Evolutionary conservation across 2,888 invertebrate genomes (phyloP), one percentile per base, ranked within the genome.

Genomic region (Chironomus riparius): DNA sequence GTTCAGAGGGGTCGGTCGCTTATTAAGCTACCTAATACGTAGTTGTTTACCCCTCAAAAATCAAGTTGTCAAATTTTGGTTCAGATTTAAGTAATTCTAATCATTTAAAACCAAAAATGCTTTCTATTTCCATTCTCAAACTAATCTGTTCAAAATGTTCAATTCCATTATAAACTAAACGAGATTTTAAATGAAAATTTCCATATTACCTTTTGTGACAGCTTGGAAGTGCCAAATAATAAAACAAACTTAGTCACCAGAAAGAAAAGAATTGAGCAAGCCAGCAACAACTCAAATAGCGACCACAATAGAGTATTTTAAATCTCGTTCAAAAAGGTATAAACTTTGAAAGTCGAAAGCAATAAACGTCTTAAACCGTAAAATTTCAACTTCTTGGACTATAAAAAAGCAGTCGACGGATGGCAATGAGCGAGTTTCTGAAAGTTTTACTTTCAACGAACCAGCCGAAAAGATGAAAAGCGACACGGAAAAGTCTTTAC

Each of bases 381-480:
- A 56, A 15, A 56, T n/a, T 15, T 18, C 6, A n/a, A 56, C 7
- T 56, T 56, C 15, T 38, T 56, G 56, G 56, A 10, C 7, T 6
- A 56, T 56, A 56, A n/a, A 15, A 15, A 15, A 18, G 18, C 18
- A 18, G 15, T 18, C n/a, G 18, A 2, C 18, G 7, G 15, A 15
- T 18, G 15, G 56, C 18, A 56, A 56, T 50, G 50, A 50, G 15
- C 5, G 15, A 50, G 15, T 18, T 56, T 56, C 50, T n/a, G 24
- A n/a, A 71, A 71, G 56, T 71, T 71, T 71, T 50, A 71, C 71
- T 71, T 71, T 71, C 71, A 71, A 22, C 65, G 12, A 24, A 22
- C 71, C 48, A 38, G 21, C 12, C 2, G 18, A 56, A 56, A 56
- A 56, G 18, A 56, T 56, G n/a, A 15, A 56, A 56, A 56, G 18